phyloP scores from a whole-genome alignment of 2,888 invertebrate genomes.

The Seira musarum region DNA sequence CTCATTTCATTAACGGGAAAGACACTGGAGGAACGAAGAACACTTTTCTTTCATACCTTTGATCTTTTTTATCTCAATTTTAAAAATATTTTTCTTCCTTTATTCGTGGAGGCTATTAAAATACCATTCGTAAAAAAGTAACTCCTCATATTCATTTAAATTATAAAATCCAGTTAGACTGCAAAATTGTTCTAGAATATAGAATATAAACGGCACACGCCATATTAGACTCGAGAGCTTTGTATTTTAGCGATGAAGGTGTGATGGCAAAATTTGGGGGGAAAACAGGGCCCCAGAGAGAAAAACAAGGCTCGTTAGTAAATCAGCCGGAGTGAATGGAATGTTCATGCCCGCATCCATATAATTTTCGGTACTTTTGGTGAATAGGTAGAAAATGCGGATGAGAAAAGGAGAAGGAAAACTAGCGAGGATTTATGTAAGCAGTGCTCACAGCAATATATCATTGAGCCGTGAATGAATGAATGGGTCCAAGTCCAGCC shows the following conservation, averaged over 20 bases:
- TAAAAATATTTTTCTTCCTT: too few species aligned
- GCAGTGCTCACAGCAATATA: conserved; percentile 48
- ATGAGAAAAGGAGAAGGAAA: not conserved
- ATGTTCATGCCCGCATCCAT: not conserved
- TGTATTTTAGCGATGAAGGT: too few species aligned
- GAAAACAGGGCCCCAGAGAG: conserved; percentile 16
- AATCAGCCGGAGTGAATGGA: conserved; percentile 19
- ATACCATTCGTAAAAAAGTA: too few species aligned
- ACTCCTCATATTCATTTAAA: too few species aligned
- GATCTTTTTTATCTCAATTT: too few species aligned
- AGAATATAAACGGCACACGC: not conserved
- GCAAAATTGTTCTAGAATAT: not conserved
- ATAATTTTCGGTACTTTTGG: not conserved
- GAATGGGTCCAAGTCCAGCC: too few species aligned
- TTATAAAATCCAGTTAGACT: too few species aligned
- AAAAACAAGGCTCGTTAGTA: conserved; percentile 41
- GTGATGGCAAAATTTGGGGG: conserved; percentile 41
- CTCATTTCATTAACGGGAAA: too few species aligned
- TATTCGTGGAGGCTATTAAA: too few species aligned
- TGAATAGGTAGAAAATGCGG: not conserved
- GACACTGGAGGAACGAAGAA: too few species aligned
- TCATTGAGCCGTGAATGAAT: conserved; percentile 46
- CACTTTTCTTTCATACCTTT: too few species aligned
- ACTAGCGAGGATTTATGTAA: conserved; percentile 51
- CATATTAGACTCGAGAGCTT: too few species aligned